Conservation (phyloP, 2,113 vertebrate genomes). For the Sylvietta virens region DNA sequence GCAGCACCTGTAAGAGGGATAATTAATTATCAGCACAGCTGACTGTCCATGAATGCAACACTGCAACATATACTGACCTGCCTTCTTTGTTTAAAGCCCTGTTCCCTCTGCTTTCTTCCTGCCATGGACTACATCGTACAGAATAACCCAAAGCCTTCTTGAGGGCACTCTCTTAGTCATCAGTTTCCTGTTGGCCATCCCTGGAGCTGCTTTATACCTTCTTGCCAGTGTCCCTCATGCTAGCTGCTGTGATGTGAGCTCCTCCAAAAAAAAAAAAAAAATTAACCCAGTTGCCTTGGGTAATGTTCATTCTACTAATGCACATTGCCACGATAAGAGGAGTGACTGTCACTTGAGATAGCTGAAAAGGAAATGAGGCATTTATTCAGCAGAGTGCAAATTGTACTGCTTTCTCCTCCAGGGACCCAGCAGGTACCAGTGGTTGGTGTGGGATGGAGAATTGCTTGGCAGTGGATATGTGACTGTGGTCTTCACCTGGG, state of each 20-base stretch:
- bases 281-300: not conserved
- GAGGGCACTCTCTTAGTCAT: not conserved
- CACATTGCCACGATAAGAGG: not conserved
- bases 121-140: not conserved
- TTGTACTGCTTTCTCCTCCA: not conserved
- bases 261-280: not conserved
- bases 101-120: not conserved
- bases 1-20: not conserved
- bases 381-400: not conserved
- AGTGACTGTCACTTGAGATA: conserved; percentile 8
- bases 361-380: not conserved
- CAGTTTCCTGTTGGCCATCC: not conserved
- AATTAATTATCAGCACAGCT: not conserved
- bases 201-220: not conserved
- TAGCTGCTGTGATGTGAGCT: not conserved
- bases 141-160: not conserved
- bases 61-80: not conserved
- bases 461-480: not conserved
- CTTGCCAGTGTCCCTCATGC: not conserved
- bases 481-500: not conserved
- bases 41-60: not conserved
- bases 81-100: not conserved
- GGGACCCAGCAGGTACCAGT: not conserved
- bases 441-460: not conserved
- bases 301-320: not conserved